Conservation (phyloP, 2,888 invertebrate genomes). For the Ormyrus rosae region DNA sequence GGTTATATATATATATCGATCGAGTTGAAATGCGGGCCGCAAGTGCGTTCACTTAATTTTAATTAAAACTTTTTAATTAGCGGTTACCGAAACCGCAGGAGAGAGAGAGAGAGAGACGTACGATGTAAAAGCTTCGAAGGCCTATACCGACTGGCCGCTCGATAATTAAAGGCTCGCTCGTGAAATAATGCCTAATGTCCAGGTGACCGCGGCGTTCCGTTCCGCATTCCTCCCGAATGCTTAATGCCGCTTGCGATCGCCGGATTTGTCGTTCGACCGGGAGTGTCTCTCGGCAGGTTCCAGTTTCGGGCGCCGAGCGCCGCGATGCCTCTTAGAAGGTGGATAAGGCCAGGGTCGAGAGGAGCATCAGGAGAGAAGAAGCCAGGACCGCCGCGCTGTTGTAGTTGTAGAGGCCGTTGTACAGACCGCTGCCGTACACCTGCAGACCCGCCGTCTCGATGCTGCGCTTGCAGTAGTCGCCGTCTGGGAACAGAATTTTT, state of each 20-base stretch:
- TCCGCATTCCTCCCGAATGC: constrained; percentile 43
- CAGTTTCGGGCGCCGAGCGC: neutral
- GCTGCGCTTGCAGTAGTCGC: constrained; percentile 92
- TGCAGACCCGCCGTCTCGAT: constrained; percentile 92
- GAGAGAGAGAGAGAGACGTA: too few relatives aligned
- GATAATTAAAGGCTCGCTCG: too few relatives aligned
- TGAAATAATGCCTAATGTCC: constrained; percentile 50
- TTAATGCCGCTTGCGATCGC: neutral
- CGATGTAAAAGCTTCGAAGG: too few relatives aligned
- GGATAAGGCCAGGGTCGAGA: constrained; percentile 46
- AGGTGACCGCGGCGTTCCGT: constrained; percentile 3
- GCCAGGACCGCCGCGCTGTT: constrained; percentile 6
- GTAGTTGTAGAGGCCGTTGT: constrained; percentile 76
- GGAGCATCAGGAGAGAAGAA: neutral
- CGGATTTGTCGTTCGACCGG: neutral
- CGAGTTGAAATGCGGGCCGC: neutral
- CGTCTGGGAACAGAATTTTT: constrained; percentile 76
- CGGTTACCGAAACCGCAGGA: neutral
- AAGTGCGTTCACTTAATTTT: constrained; percentile 14
- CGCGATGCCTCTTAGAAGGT: constrained; percentile 2
- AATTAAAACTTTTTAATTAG: constrained; percentile 40
- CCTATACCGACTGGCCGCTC: too few relatives aligned
- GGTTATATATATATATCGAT: too few relatives aligned
- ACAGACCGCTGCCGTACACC: constrained; percentile 87
- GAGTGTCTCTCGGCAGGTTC: neutral